Percentiles rank a stretch among this genome's conserved stretches.
These are phyloP conservation scores for Pandion haliaetus DNA, from an alignment of 2,113 vertebrate species.

Conservation along the genomic window DNA sequence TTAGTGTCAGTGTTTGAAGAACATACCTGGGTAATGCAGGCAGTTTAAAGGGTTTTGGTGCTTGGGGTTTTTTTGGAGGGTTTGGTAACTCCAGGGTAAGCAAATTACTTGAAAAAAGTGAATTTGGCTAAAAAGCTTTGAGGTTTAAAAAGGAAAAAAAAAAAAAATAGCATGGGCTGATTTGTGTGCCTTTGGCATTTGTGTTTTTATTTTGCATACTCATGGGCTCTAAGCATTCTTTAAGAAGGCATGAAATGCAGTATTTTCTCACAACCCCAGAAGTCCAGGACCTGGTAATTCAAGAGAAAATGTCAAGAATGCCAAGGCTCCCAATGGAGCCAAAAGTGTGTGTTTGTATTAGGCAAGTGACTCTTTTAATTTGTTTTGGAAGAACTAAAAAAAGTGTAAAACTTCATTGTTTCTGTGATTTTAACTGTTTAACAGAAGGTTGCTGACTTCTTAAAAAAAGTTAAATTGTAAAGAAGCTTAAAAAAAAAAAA, in stretches of 20 bases:
- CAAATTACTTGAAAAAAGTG: background rate
- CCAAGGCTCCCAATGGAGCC: background rate
- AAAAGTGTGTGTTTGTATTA: background rate
- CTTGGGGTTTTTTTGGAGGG: background rate
- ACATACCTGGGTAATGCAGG: background rate
- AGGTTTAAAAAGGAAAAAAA: background rate
- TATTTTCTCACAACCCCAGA: background rate
- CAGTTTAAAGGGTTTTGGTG: background rate
- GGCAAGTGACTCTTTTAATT: background rate
- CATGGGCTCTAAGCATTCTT: background rate
- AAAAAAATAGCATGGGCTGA: background rate
- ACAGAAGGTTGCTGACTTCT: background rate
- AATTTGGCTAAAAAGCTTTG: background rate
- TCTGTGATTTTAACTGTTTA: background rate
- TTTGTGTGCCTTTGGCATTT: background rate
- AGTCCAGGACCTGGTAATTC: background rate
- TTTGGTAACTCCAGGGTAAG: background rate
- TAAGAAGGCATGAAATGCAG: background rate
- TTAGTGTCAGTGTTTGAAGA: background rate
- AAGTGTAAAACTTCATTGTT: background rate
- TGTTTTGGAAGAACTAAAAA: background rate
- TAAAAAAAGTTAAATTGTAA: background rate
- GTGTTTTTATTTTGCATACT: background rate
- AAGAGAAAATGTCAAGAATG: background rate
- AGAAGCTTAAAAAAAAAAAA: background rate